phyloP scores from a whole-genome alignment of 2,888 invertebrate genomes.

The Leptinotarsa tumamoca region DNA sequence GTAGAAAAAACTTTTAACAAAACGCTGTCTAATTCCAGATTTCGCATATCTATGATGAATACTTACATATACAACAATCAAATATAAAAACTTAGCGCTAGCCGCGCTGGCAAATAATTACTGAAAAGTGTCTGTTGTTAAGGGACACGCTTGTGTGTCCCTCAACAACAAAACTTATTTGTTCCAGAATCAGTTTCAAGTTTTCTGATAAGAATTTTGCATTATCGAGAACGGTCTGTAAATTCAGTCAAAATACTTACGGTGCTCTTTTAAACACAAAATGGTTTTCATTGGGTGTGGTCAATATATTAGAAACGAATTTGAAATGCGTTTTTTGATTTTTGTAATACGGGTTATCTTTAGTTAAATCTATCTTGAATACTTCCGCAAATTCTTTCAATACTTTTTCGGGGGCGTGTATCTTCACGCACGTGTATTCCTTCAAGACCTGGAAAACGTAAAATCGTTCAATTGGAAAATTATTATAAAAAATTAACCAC shows the following conservation, averaged over 20 bases:
- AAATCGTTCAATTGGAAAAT: neutral
- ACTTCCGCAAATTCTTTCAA: slow-evolving; percentile 51
- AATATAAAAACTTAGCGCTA: no score
- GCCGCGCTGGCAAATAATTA: no score
- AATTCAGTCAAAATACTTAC: slow-evolving; percentile 46
- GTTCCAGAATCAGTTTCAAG: no score
- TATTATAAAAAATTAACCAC: neutral
- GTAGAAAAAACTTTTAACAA: no score
- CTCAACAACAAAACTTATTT: no score
- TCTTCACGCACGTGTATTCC: slow-evolving; percentile 56
- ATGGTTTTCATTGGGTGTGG: slow-evolving; percentile 45
- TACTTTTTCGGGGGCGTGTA: slow-evolving; percentile 57
- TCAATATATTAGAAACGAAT: slow-evolving; percentile 49
- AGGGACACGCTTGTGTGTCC: no score
- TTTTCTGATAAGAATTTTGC: no score
- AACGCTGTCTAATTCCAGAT: no score
- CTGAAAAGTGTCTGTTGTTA: no score
- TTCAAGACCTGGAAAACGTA: slow-evolving; percentile 28
- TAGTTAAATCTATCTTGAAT: slow-evolving; percentile 52
- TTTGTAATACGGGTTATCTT: slow-evolving; percentile 47
- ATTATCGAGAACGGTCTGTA: no score
- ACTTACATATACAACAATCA: no score
- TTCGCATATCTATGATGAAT: no score
- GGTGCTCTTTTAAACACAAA: slow-evolving; percentile 51
- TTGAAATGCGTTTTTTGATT: slow-evolving; percentile 25